Evolutionary conservation across 2,888 invertebrate genomes (phyloP), one percentile per base, ranked within the genome.

Genomic region (Sarcophaga subvicina): DNA sequence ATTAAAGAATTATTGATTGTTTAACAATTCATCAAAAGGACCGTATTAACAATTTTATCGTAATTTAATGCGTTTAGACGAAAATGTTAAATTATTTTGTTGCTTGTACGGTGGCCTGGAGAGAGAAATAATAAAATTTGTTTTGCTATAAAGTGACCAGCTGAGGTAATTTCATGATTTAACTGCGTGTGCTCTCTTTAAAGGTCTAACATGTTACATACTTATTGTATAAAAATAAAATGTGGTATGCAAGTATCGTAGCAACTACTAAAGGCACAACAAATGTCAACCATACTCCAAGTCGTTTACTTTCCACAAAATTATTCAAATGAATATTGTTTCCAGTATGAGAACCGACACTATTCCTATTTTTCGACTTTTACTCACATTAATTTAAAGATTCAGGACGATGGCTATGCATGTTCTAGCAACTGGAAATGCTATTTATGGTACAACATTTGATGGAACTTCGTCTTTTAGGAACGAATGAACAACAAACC

Each of bases 291-390:
- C 54, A 22, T 25, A 71, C 79, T 69, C 80, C 79, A 73, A 89
- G 89, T 90, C 20, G 49, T 37, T 37, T 45, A 90, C 90, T 90
- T 91, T 91, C 91, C 91, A 91, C 89, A 90, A 90, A 89, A 88
- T 88, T 90, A 88, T 88, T 89, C 89, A 88, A 89, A 88, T 89
- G 88, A 88, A 89, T 89, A 82, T 70, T 25, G 17, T 22, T 86
- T 83, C 86, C 86, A 86, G 63, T 80, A 22, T 64, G 76, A 75
- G 27, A 73, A 79, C 20, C 54, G 63, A 14, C 12, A 70, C 54
- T 59, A 49, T 67, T 49, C 4, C 22, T 10, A 37, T 37, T 59
- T 12, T 37, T 47, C 11, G 11, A 37, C 22, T 47, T 62, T 62
- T 62, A 20, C 59, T 59, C 59, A n/a, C 59, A n/a, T 59, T 60